Conservation (phyloP, 1,140 invertebrate genomes). For the Psilanteris sp. region DNA sequence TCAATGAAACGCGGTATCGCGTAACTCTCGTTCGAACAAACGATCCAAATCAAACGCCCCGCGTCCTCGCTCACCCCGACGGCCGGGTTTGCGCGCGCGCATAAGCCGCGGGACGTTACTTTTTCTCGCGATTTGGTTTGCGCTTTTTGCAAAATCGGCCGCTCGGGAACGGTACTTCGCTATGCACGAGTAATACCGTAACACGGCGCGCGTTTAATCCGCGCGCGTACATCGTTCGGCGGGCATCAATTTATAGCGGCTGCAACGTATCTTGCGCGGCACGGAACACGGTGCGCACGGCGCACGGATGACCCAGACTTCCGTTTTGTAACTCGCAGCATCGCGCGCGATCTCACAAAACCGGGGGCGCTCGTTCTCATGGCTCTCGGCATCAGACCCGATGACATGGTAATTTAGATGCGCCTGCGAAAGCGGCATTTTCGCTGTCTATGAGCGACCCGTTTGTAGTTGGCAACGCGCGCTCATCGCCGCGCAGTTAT, state of each 20-base stretch:
- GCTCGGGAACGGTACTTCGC: constrained; percentile 38
- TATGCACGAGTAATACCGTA: constrained; percentile 43
- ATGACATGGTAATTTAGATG: constrained; percentile 62
- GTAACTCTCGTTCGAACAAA: constrained; percentile 22
- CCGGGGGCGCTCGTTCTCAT: constrained; percentile 53
- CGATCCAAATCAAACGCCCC: constrained; percentile 32
- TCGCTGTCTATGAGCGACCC: not conserved
- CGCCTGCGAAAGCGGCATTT: constrained; percentile 29
- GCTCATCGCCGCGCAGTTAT: constrained; percentile 14
- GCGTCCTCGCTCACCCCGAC: too few relatives aligned
- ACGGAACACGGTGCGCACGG: constrained; percentile 24
- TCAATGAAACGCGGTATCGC: too few relatives aligned
- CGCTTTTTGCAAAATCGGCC: constrained; percentile 18
- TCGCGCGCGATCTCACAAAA: constrained; percentile 42
- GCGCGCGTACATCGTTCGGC: constrained; percentile 42
- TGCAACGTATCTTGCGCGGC: constrained; percentile 52
- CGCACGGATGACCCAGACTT: constrained; percentile 47
- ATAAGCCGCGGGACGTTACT: constrained; percentile 8
- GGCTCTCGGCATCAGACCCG: constrained; percentile 42
- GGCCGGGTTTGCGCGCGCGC: too few relatives aligned
- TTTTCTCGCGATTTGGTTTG: too few relatives aligned
- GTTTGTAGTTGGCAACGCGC: constrained; percentile 13
- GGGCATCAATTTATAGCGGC: constrained; percentile 53
- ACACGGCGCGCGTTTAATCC: constrained; percentile 38
- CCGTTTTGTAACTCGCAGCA: constrained; percentile 38